Evolutionary conservation across 1,140 invertebrate species (phyloP), one percentile per base, ranked within the genome.

Genomic region (Orius laevigatus): DNA sequence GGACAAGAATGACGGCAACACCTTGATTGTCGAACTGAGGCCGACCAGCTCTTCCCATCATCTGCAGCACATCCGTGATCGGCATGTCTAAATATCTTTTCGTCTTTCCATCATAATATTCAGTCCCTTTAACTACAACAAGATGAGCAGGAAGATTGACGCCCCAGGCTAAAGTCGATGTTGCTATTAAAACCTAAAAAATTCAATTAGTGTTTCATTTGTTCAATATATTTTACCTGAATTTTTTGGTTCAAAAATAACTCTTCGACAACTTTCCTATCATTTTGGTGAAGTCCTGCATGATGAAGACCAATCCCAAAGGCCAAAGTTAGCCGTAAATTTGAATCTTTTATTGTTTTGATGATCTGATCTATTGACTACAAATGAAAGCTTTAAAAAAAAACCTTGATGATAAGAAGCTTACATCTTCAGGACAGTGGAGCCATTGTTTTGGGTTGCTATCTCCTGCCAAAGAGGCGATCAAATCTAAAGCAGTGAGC

Each of bases 231-330:
- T 47, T 33, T 56, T 50, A 81, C 86, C 72, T 98, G 95, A 62
- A 99, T 98, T 63, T 94, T 98, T 57, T 90, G 82, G 66, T 95
- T 88, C 3, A 95, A 79, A 70, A 97, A 99, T 4, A 99, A 66
- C 63, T 95, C 86, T 63, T 99, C 95, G 1, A 94, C 87, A 31
- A 78, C 79, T 60, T 78, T 83, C 42, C 93, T 71, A 67, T 99
- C 96, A 56, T 74, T 74, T 47, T 98, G 93, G 56, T 90, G 81
- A 32, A 98, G 65, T 50, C 85, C 94, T 15, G 95, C 95, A 69
- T 99, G 96, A 72, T 99, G 96, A 49, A 99, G 78, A 9, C 94
- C 96, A 58, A 99, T 96, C 5, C 96, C 96, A 70, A 98, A 99
- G 0, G 88, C 81, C 11, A 98, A 68, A 0, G 89, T 92, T 34